Evolutionary conservation across 2,888 invertebrate genomes (phyloP).

Genomic region (Tanypteryx hageni): DNA sequence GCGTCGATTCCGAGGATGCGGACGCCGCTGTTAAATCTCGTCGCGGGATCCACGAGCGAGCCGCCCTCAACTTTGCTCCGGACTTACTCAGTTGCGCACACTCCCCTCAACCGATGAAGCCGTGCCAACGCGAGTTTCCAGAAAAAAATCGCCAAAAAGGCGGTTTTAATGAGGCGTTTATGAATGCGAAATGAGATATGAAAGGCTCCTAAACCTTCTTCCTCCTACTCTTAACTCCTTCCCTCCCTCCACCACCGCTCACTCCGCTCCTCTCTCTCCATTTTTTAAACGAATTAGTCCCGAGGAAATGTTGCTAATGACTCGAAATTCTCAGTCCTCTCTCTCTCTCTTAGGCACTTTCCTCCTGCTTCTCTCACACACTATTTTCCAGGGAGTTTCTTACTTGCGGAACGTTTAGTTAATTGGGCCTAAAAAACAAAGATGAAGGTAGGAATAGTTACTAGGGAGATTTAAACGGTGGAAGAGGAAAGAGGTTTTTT

Average conservation of each 20-base stretch:
- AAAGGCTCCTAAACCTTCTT: not conserved
- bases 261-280: not conserved
- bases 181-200: not conserved
- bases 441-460: not conserved
- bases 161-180: constrained; percentile 17
- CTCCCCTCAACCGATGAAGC: not conserved
- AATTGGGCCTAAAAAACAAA: not conserved
- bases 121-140: not conserved
- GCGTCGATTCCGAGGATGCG: no score
- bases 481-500: not conserved
- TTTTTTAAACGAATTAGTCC: constrained; percentile 20
- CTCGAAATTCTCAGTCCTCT: not conserved
- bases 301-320: constrained; percentile 14
- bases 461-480: not conserved
- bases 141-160: not conserved
- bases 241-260: not conserved
- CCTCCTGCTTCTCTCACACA: not conserved
- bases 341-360: not conserved
- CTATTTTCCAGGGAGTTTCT: not conserved
- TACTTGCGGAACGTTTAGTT: constrained; percentile 3
- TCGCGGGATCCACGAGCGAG: not conserved
- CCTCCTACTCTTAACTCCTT: not conserved
- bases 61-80: not conserved
- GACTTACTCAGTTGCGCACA: not conserved
- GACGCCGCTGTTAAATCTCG: not conserved